Conservation (phyloP, 2,113 vertebrate genomes). For the Hemiscyllium ocellatum region DNA sequence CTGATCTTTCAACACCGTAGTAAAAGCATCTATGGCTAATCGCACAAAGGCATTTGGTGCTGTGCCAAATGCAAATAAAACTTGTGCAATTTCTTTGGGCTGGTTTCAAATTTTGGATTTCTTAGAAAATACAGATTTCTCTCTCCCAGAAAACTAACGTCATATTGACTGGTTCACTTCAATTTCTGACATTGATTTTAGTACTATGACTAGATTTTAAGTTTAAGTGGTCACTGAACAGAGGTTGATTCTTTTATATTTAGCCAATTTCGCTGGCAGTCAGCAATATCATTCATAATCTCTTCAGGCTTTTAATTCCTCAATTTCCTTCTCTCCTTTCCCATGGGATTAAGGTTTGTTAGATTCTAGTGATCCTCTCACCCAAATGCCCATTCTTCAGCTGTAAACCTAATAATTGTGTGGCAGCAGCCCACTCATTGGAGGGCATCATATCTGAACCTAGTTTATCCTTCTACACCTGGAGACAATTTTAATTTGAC, state of each 20-base stretch:
- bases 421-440: not conserved
- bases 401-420: not conserved
- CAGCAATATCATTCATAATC: not conserved
- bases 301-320: not conserved
- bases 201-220: not conserved
- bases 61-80: not conserved
- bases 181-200: not conserved
- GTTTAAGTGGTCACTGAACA: not conserved
- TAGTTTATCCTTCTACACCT: not conserved
- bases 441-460: not conserved
- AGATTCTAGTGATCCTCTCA: not conserved
- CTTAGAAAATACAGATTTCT: not conserved
- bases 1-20: not conserved
- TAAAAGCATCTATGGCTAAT: not conserved
- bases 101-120: slow-evolving; percentile 3
- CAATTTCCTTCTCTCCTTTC: not conserved
- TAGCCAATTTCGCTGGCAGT: not conserved
- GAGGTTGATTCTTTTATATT: not conserved
- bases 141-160: not conserved
- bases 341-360: not conserved
- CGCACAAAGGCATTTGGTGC: not conserved
- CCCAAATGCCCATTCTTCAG: not conserved
- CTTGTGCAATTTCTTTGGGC: not conserved
- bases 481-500: not conserved
- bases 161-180: not conserved